A percentile compares a stretch with the other conserved stretches of the same genome.
Conservation (phyloP, 2,888 invertebrate genomes). For the Luffia ferchaultella region DNA sequence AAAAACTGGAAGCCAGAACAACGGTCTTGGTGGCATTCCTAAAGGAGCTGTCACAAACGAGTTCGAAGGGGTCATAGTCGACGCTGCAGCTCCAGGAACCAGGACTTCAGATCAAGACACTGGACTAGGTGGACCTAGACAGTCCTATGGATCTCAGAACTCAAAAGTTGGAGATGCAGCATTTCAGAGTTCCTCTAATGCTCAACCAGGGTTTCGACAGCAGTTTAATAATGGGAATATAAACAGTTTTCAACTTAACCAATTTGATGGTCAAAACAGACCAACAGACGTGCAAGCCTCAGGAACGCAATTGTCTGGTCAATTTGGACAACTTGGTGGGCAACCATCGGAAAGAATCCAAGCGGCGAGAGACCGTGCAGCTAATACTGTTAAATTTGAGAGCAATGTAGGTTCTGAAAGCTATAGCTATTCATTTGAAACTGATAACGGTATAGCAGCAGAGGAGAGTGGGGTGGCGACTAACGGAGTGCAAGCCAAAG, state of each 20-base stretch:
- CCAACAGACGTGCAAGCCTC: constrained; percentile 1
- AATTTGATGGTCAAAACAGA: constrained; percentile 7
- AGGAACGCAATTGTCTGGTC: constrained; percentile 1
- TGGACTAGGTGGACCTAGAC: constrained; percentile 40
- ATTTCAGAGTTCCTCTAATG: constrained; percentile 23
- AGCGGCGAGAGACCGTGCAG: constrained; percentile 28
- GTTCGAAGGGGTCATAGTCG: constrained; percentile 49
- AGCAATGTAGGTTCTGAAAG: constrained; percentile 34
- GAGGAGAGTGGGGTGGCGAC: constrained; percentile 35
- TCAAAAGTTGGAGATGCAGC: constrained; percentile 56
- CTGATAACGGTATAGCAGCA: constrained; percentile 46
- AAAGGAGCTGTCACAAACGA: constrained; percentile 43
- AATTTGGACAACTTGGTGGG: neutral
- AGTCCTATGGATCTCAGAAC: constrained; percentile 41
- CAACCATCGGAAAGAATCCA: constrained; percentile 24
- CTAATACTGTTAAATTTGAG: constrained; percentile 33
- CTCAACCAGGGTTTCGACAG: neutral
- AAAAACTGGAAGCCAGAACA: constrained; percentile 21
- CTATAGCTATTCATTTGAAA: constrained; percentile 41
- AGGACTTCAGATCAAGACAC: constrained; percentile 33
- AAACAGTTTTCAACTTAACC: constrained; percentile 8
- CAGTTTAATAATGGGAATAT: neutral
- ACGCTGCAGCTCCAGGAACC: constrained; percentile 41
- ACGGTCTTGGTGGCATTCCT: constrained; percentile 25
- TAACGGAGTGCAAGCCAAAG: constrained; percentile 40